These are phyloP conservation scores for Cloeon dipterum DNA, from an alignment of 2,888 invertebrate genomes.

Conservation along the genomic window DNA sequence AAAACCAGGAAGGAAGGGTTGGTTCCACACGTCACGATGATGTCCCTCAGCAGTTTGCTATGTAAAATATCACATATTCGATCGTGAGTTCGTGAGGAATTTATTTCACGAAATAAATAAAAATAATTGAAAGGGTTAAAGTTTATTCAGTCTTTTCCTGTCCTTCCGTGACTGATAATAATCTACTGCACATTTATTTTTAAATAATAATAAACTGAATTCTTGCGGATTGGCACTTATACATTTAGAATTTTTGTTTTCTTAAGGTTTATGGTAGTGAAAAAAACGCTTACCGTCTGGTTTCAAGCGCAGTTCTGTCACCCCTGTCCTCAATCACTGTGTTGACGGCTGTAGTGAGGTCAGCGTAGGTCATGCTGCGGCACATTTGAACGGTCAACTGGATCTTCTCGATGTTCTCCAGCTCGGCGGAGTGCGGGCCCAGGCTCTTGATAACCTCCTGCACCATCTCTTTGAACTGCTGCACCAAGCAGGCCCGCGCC, in stretches of 20 bases:
- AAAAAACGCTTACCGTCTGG: slow-evolving; percentile 2
- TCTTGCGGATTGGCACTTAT: too few relatives aligned
- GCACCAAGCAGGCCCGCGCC: slow-evolving; percentile 2
- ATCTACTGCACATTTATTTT: too few relatives aligned
- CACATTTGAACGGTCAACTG: slow-evolving; percentile 4
- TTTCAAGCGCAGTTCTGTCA: too few relatives aligned
- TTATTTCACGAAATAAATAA: too few relatives aligned
- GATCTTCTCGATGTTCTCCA: slow-evolving; percentile 5
- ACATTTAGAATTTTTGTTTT: neutral
- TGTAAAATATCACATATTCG: too few relatives aligned
- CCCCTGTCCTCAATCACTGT: slow-evolving; percentile 5
- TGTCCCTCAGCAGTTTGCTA: slow-evolving; percentile 8
- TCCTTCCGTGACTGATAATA: too few relatives aligned
- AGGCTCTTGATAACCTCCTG: slow-evolving; percentile 5
- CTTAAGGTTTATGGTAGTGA: neutral
- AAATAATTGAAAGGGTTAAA: too few relatives aligned
- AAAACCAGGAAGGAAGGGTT: slow-evolving; percentile 14
- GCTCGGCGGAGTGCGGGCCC: slow-evolving; percentile 2
- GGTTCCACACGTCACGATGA: slow-evolving; percentile 13
- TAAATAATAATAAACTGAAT: too few relatives aligned
- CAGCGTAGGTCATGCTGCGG: slow-evolving; percentile 4
- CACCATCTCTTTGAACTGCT: slow-evolving; percentile 5
- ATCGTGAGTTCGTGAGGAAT: too few relatives aligned
- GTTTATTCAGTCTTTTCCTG: too few relatives aligned
- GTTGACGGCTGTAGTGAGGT: slow-evolving; percentile 3